Percentiles rank a stretch among this genome's conserved stretches.
Evolutionary conservation across 2,113 vertebrate species (phyloP).

Genomic region (Speoplatyrhinus poulsoni): DNA sequence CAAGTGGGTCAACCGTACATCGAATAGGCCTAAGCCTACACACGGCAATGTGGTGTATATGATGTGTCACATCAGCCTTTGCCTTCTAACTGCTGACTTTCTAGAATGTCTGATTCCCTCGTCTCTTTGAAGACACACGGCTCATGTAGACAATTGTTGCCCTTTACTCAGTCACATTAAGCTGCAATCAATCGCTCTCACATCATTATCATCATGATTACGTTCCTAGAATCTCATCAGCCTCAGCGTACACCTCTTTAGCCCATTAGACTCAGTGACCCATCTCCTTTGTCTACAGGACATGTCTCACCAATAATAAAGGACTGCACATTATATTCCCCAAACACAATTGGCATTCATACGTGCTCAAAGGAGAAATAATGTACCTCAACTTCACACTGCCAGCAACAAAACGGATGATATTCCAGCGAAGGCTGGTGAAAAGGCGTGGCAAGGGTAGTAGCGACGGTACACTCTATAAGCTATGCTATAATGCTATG

Average conservation of each 20-base stretch:
- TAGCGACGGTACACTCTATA: too few species aligned
- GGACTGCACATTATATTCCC: neutral
- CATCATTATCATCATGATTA: slow-evolving; percentile 21
- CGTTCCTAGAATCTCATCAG: slow-evolving; percentile 22
- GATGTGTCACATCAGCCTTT: neutral
- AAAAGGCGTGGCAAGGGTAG: too few species aligned
- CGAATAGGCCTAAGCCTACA: slow-evolving; percentile 1
- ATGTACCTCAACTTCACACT: too few species aligned
- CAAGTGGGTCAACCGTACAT: slow-evolving; percentile 75
- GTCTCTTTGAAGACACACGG: neutral
- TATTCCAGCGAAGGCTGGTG: too few species aligned
- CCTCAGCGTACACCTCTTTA: slow-evolving; percentile 24
- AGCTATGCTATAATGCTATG: too few species aligned
- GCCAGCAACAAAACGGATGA: too few species aligned
- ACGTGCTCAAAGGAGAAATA: neutral
- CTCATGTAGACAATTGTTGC: slow-evolving; percentile 3
- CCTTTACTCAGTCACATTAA: slow-evolving; percentile 25
- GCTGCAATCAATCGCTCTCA: slow-evolving; percentile 10
- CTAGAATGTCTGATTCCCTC: neutral
- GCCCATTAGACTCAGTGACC: slow-evolving; percentile 32
- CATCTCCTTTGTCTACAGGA: slow-evolving; percentile 13
- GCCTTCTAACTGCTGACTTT: neutral
- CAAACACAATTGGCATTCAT: slow-evolving; percentile 7
- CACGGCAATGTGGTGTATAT: neutral
- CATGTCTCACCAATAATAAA: slow-evolving; percentile 5